Conservation (phyloP, 2,888 invertebrate genomes). For the Lepidonotus clava region DNA sequence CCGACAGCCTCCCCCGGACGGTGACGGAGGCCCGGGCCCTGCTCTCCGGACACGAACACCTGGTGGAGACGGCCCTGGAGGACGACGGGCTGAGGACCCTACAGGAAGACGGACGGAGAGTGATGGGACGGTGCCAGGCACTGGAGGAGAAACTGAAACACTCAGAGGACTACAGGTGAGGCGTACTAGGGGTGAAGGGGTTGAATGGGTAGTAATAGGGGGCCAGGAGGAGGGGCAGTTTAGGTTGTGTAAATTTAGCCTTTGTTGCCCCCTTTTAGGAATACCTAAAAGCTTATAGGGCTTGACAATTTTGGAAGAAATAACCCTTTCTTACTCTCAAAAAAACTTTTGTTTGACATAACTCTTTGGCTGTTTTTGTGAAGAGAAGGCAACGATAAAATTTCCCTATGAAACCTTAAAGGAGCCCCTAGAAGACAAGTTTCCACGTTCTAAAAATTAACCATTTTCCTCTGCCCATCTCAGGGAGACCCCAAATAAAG, state of each 20-base stretch:
- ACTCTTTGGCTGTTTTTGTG: no score
- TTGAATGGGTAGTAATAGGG: background rate
- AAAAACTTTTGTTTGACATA: no score
- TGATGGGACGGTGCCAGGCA: background rate
- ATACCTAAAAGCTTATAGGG: no score
- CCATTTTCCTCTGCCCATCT: no score
- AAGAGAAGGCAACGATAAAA: no score
- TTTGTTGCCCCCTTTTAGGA: no score
- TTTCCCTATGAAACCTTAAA: no score
- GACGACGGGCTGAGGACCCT: background rate
- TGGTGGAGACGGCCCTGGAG: conserved; percentile 15
- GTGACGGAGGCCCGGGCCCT: background rate
- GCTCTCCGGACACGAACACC: conserved; percentile 19
- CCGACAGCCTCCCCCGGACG: conserved; percentile 13
- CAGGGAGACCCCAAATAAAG: no score
- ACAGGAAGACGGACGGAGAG: background rate
- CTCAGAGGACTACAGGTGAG: conserved; percentile 53
- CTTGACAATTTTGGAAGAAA: no score
- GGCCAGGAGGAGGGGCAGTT: background rate
- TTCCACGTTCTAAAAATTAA: no score
- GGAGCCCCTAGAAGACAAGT: no score
- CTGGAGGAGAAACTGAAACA: background rate
- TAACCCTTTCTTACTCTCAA: no score
- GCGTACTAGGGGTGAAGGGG: background rate
- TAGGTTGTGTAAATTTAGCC: background rate